phyloP scores from a whole-genome alignment of 1,140 invertebrate genomes.

The Eciton burchellii region DNA sequence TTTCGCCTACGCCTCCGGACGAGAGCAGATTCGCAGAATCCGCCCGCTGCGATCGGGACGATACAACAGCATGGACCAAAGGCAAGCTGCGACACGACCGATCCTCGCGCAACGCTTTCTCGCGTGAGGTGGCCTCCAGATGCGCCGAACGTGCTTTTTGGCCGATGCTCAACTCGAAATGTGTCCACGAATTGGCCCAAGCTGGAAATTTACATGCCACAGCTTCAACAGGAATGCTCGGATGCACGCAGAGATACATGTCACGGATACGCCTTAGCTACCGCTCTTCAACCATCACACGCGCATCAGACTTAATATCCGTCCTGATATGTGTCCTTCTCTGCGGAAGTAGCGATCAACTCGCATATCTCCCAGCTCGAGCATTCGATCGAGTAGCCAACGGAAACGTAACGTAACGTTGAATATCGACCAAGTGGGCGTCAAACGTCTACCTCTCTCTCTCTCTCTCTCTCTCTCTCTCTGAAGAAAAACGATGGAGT shows the following conservation, averaged over 20 bases:
- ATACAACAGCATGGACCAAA: slow-evolving; percentile 23
- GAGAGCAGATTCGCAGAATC: background rate
- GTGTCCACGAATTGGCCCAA: slow-evolving; percentile 26
- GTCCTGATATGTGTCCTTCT: too few relatives aligned
- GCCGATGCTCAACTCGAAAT: slow-evolving; percentile 11
- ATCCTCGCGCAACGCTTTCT: slow-evolving; percentile 30
- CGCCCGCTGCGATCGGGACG: slow-evolving; percentile 35
- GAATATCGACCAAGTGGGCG: background rate
- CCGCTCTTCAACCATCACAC: too few relatives aligned
- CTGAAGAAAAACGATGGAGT: too few relatives aligned
- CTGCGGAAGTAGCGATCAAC: too few relatives aligned
- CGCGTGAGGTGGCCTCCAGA: slow-evolving; percentile 21
- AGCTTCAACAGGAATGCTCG: background rate
- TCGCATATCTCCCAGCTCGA: background rate
- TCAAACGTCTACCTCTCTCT: slow-evolving; percentile 57
- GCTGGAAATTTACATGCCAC: slow-evolving; percentile 18
- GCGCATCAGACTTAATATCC: too few relatives aligned
- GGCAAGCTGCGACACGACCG: slow-evolving; percentile 1
- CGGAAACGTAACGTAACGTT: background rate
- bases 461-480: too few relatives aligned
- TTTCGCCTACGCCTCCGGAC: background rate
- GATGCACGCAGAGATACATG: background rate
- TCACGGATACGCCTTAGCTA: background rate
- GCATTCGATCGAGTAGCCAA: background rate
- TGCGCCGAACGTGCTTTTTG: slow-evolving; percentile 46